Conservation (phyloP, 92 coral and sea anemone species). For the Parazoanthus atlanticus region DNA sequence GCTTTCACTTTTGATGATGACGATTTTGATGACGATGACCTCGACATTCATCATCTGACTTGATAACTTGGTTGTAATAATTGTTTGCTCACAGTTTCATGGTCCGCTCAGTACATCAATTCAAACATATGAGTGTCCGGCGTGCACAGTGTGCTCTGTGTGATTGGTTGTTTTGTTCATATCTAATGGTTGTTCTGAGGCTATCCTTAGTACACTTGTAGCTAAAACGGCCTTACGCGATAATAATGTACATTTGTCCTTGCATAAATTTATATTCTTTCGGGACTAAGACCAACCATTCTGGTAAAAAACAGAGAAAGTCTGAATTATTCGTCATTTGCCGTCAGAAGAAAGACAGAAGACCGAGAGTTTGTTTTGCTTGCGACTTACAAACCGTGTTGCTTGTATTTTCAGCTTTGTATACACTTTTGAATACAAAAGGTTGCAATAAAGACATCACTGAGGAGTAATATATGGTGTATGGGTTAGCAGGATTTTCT, state of each 20-base stretch:
- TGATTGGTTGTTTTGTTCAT: neutral
- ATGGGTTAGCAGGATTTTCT: no score
- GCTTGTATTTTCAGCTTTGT: neutral
- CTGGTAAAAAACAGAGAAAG: neutral
- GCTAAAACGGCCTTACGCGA: neutral
- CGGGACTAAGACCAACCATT: no score
- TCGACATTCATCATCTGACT: conserved; percentile 40
- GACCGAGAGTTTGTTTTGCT: neutral
- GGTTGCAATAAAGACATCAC: neutral
- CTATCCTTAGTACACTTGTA: neutral
- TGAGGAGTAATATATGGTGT: no score
- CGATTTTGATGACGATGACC: conserved; percentile 40
- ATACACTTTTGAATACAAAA: neutral
- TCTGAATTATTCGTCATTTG: neutral
- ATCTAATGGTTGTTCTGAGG: neutral
- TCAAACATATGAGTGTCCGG: neutral
- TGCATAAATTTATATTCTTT: no score
- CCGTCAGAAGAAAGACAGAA: neutral
- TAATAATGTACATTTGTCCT: neutral
- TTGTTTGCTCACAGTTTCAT: neutral
- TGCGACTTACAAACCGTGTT: neutral
- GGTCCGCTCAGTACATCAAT: no score
- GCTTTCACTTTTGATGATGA: conserved; percentile 42
- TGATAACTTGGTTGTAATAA: neutral
- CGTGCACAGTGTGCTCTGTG: neutral